Evolutionary conservation across 1,140 invertebrate genomes (phyloP), one percentile per base, ranked within the genome.

Genomic region (Druon quercuslanigerum): DNA sequence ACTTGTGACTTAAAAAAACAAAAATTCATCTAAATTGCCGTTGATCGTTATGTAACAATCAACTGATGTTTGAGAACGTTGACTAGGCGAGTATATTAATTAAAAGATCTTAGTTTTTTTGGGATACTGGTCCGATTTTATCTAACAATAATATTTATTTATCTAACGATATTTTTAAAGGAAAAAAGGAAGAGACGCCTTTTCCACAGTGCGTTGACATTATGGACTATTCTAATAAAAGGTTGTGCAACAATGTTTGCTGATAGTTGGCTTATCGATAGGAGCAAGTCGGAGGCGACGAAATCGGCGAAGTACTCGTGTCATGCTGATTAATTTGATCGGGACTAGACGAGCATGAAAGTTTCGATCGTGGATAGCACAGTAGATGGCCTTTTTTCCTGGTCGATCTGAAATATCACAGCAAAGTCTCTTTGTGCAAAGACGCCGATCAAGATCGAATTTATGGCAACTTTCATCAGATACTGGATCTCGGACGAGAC

Each of bases 401-500:
- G 25, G 57, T 66, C 25, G 57, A 66, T 66, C 40, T 66, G 57
- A 66, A n/a, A 66, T 66, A 33, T 66, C n/a, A 16, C 12, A 66
- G 33, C 57, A 25, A 66, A 66, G 60, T 66, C 60, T 66, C 60
- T 66, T 33, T 60, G 19, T 60, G 57, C 25, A 66, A 25, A 66
- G 60, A 66, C 33, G 60, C 60, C 60, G 60, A 66, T 66, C 60
- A 66, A 66, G 60, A 66, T 66, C 60, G 40, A 66, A 33, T 66
- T 66, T 46, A 66, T 66, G 60, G 60, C 60, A 66, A 66, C 60
- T 66, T 66, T 66, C 60, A 66, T 66, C 60, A 66, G 60, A 66
- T 66, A 66, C 60, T 66, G 60, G 40, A 33, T 66, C n/a, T 40
- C 60, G 40, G 14, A 16, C 60, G 25, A 25, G 25, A 40, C 60